Evolutionary conservation across 2,113 vertebrate species (phyloP).

Genomic region (Pyrgilauda ruficollis): DNA sequence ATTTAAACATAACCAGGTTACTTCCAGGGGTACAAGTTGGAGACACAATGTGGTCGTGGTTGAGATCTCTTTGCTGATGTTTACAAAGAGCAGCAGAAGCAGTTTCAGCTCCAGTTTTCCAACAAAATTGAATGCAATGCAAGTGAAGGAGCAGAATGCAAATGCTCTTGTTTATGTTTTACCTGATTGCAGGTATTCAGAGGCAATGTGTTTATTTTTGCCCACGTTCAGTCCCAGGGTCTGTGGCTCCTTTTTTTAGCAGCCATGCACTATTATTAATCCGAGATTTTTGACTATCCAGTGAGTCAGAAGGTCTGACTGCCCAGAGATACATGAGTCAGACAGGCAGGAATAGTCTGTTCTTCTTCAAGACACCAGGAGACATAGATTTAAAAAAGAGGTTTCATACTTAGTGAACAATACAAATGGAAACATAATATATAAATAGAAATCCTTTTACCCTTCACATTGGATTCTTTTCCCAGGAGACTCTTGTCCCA

Average conservation of each 20-base stretch:
- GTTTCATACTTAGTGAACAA: slow-evolving; percentile 55
- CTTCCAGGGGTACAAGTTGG: background rate
- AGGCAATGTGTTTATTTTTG: slow-evolving; percentile 46
- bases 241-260: slow-evolving; percentile 68
- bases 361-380: slow-evolving; percentile 59
- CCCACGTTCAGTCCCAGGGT: slow-evolving; percentile 21
- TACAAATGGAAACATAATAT: slow-evolving; percentile 53
- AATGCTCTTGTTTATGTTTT: background rate
- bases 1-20: background rate
- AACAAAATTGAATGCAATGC: background rate
- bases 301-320: slow-evolving; percentile 76
- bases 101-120: background rate
- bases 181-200: background rate
- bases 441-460: slow-evolving; percentile 63
- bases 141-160: background rate
- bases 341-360: slow-evolving; percentile 70
- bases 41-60: accelerated
- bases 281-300: slow-evolving; percentile 61
- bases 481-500: slow-evolving; percentile 3
- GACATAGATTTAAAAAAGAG: slow-evolving; percentile 45
- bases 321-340: slow-evolving; percentile 72
- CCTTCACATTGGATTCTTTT: slow-evolving; percentile 38
- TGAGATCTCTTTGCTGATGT: background rate
- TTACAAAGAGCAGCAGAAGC: background rate
- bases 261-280: slow-evolving; percentile 62